Base-by-base conservation (phyloP, 2,113 vertebrate genomes). In the Centropus bengalensis region DNA sequence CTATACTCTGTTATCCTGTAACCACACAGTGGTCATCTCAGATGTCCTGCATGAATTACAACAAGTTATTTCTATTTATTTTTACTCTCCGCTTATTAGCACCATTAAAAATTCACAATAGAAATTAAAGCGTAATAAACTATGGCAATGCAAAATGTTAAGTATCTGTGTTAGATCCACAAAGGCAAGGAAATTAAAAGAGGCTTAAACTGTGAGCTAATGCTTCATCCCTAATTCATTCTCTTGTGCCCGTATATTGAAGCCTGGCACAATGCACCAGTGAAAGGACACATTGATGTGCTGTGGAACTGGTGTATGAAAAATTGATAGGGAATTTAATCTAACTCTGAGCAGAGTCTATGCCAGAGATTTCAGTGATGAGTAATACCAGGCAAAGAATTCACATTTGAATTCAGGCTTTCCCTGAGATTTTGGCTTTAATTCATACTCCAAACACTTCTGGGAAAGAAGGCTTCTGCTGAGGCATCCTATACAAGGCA, bases 131-230 rank as follows among this genome's bases (percentile, higher is more conserved):
- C 49, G 22, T 21, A 82, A 79, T 68, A 64, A 89, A 82, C 56
- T 71, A 64, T 28, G 44, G 76, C 52, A 90, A 76, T 51, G 58
- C 13, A 89, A 86, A 89, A 79, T 70, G 17, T 68, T 45, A 87
- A 93, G 49, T 78, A 81, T 89, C 45, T 51, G 32, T 30, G 85
- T 87, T 63, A 89, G 68, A 71, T 36, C 71, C 68, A 91, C 44
- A 83, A 64, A 86, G 49, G 40, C 56, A 83, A 91, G 91, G 68
- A 95, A 93, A 96, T 86, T 86, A 95, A 89, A 80, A 90, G 79
- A 95, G 52, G 81, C 64, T 94, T 95, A 95, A 93, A 90, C 56
- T 95, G 82, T 83, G 76, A 89, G 86, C 60, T 90, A 94, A 91
- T 83, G 71, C 38, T 88, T 93, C 36, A 85, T 45, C 47, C 24